Evolutionary conservation across 2,888 invertebrate species (phyloP).

Genomic region (Tillus elongatus): DNA sequence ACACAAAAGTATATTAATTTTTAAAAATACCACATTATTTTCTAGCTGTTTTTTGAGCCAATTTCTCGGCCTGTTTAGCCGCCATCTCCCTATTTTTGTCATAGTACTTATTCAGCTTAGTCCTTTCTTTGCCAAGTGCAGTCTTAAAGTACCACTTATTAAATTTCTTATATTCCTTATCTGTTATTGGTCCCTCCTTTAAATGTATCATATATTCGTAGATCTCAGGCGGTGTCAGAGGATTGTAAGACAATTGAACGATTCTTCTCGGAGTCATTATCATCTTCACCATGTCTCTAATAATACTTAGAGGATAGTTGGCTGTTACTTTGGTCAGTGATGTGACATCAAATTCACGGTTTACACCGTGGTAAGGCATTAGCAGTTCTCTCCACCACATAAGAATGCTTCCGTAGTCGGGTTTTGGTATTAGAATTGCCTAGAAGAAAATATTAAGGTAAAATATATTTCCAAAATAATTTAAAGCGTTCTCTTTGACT

Average conservation of each 20-base stretch:
- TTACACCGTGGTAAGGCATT: conserved; percentile 51
- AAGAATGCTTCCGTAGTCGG: conserved; percentile 53
- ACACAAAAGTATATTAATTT: no score
- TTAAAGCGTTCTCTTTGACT: no score
- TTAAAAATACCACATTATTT: no score
- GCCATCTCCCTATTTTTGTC: conserved; percentile 25
- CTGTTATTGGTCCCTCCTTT: conserved; percentile 35
- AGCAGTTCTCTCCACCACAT: conserved; percentile 47
- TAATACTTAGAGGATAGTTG: conserved; percentile 47
- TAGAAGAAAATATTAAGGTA: conserved; percentile 15
- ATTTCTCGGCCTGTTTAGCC: conserved; percentile 31
- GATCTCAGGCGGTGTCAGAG: conserved; percentile 47
- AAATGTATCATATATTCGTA: conserved; percentile 33
- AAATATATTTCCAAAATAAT: conserved; percentile 3
- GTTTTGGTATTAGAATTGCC: conserved; percentile 38
- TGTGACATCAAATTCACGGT: conserved; percentile 51
- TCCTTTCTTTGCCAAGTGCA: conserved; percentile 32
- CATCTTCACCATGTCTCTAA: conserved; percentile 41
- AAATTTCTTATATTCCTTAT: conserved; percentile 44
- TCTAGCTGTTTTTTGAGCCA: conserved; percentile 8
- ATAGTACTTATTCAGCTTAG: conserved; percentile 33
- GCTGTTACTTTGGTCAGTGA: conserved; percentile 47
- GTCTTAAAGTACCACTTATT: conserved; percentile 44
- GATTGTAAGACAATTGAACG: conserved; percentile 45
- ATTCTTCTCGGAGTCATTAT: conserved; percentile 45